Evolutionary conservation across 2,888 invertebrate species (phyloP).

Genomic region (Dascillus cervinus): DNA sequence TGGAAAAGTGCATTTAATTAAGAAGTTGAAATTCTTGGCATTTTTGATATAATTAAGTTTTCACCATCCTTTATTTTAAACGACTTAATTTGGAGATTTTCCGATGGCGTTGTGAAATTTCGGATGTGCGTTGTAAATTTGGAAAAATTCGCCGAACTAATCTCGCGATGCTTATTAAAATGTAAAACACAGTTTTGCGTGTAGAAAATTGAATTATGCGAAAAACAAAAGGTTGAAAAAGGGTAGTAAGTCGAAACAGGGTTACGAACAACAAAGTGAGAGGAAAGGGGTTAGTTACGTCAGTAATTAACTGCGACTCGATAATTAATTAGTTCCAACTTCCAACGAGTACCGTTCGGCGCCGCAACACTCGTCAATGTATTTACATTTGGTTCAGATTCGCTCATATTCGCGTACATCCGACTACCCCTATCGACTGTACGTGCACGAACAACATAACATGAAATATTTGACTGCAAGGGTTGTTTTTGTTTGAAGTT

Average conservation of each 20-base stretch:
- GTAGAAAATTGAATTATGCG: conserved; percentile 40
- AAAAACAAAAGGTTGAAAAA: conserved; percentile 31
- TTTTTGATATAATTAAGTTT: conserved; percentile 45
- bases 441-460: conserved; percentile 17
- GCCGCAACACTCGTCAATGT: conserved; percentile 19
- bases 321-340: conserved; percentile 43
- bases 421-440: conserved; percentile 9
- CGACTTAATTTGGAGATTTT: conserved; percentile 34
- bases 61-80: conserved; percentile 38
- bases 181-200: conserved; percentile 17
- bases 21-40: conserved; percentile 42
- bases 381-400: conserved; percentile 20
- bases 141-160: background rate
- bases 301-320: conserved; percentile 42
- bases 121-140: too few species aligned
- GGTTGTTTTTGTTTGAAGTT: conserved; percentile 25
- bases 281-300: conserved; percentile 34
- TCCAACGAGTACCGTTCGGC: conserved; percentile 36
- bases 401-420: conserved; percentile 17
- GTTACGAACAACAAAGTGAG: conserved; percentile 26
- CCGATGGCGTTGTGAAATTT: too few species aligned
- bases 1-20: conserved; percentile 44
- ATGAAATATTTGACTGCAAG: conserved; percentile 26
- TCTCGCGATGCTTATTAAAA: conserved; percentile 8
- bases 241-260: conserved; percentile 25